A percentile compares a stretch with the other conserved stretches of the same genome.
Conservation (phyloP, 2,888 invertebrate species). For the Aporophyla nigra region DNA sequence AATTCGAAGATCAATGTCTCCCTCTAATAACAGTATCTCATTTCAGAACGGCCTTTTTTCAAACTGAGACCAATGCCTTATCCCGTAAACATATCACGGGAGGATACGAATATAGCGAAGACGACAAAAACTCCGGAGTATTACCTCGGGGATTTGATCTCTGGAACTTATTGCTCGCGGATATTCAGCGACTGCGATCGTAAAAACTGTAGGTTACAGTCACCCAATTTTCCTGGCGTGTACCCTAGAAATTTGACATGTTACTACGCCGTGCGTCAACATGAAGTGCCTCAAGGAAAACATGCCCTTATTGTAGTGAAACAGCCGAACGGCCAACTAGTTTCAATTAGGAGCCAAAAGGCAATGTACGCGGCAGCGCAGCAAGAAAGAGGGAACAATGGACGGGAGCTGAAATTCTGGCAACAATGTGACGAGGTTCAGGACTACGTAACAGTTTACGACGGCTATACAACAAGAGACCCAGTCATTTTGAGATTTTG, state of each 20-base stretch:
- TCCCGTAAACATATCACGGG: slow-evolving; percentile 89
- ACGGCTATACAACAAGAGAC: slow-evolving; percentile 96
- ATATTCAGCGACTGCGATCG: slow-evolving; percentile 98
- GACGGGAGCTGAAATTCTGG: slow-evolving; percentile 93
- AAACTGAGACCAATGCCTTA: slow-evolving; percentile 87
- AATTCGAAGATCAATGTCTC: slow-evolving; percentile 55
- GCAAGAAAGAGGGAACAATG: slow-evolving; percentile 91
- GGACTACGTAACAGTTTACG: slow-evolving; percentile 97
- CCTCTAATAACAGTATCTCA: slow-evolving; percentile 72
- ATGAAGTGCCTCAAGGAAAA: slow-evolving; percentile 96
- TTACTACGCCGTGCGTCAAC: slow-evolving; percentile 97
- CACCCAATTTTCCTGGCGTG: slow-evolving; percentile 97
- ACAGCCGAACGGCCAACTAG: slow-evolving; percentile 96
- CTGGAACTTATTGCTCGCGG: slow-evolving; percentile 97
- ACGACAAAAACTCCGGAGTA: slow-evolving; percentile 91
- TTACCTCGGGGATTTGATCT: slow-evolving; percentile 96
- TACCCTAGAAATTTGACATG: slow-evolving; percentile 98
- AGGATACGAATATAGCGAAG: slow-evolving; percentile 84
- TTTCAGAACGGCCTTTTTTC: slow-evolving; percentile 90
- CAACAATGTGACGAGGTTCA: slow-evolving; percentile 96
- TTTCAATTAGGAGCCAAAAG: slow-evolving; percentile 95
- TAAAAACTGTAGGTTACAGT: slow-evolving; percentile 97
- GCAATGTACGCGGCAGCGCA: slow-evolving; percentile 92
- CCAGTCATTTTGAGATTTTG: slow-evolving; percentile 97
- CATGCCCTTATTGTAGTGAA: slow-evolving; percentile 96